phyloP scores from a whole-genome alignment of 2,888 invertebrate genomes.

The Sarcophaga subvicina region DNA sequence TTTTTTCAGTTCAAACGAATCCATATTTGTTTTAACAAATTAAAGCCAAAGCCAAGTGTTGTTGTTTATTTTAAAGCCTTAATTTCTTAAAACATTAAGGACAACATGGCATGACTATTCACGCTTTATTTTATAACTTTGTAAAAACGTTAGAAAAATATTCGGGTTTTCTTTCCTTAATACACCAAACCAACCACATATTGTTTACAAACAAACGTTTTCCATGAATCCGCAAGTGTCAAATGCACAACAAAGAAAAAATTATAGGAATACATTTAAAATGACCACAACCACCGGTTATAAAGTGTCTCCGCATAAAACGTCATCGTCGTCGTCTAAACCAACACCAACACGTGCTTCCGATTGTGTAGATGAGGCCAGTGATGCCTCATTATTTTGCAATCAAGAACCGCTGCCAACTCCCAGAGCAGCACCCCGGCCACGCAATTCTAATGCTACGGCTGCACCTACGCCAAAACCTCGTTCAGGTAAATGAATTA shows the following conservation, averaged over 20 bases:
- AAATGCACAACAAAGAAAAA: conserved; percentile 70
- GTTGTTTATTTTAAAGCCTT: too few species aligned
- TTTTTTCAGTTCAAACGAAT: background rate
- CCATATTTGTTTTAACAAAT: background rate
- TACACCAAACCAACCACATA: too few species aligned
- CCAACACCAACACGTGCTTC: conserved; percentile 71
- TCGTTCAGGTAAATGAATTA: conserved; percentile 77
- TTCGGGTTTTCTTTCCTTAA: background rate
- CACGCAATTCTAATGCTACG: conserved; percentile 52
- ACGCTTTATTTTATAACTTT: background rate
- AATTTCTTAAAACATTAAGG: background rate
- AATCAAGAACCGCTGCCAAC: conserved; percentile 77
- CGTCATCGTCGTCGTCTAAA: conserved; percentile 36
- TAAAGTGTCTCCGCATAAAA: conserved; percentile 61
- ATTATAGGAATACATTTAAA: conserved; percentile 68
- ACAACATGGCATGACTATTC: conserved; percentile 63
- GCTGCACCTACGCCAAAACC: conserved; percentile 80
- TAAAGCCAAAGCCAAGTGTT: conserved; percentile 14
- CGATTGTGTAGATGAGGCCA: conserved; percentile 80
- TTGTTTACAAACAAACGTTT: conserved; percentile 8
- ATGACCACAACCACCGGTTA: conserved; percentile 74
- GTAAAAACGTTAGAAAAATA: background rate
- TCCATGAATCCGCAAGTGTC: conserved; percentile 75
- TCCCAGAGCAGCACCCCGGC: conserved; percentile 80
- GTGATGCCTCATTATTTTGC: conserved; percentile 79